Conservation (phyloP, 2,888 invertebrate species). For the Trichogramma dendrolimi region DNA sequence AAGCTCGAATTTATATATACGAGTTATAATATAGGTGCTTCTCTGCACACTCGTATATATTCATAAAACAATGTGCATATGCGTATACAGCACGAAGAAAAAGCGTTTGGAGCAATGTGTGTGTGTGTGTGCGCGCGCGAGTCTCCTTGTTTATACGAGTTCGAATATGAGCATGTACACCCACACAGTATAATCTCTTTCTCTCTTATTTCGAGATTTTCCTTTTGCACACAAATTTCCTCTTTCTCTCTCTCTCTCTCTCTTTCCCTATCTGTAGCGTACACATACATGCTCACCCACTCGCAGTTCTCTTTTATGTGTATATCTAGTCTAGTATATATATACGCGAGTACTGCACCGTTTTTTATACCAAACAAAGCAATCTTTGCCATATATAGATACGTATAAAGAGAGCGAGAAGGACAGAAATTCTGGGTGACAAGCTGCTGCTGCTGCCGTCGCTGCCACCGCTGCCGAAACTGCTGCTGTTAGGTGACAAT, state of each 20-base stretch:
- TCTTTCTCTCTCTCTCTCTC: slow-evolving; percentile 1
- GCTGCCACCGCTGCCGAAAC: slow-evolving; percentile 15
- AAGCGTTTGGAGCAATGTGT: no score
- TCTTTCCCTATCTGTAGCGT: slow-evolving; percentile 4
- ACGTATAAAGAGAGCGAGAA: slow-evolving; percentile 14
- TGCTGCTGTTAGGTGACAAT: slow-evolving; percentile 49
- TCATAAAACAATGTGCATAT: no score
- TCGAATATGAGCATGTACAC: no score
- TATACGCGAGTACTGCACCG: slow-evolving; percentile 15
- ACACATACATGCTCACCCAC: not conserved
- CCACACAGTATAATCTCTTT: not conserved
- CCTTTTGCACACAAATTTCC: not conserved
- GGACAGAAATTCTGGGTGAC: slow-evolving; percentile 33
- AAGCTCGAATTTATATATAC: no score
- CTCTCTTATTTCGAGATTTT: not conserved
- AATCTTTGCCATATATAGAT: slow-evolving; percentile 34
- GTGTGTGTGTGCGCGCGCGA: not conserved
- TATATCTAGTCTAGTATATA: no score
- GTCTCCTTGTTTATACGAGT: no score
- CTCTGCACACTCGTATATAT: no score
- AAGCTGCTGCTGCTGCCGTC: slow-evolving; percentile 31
- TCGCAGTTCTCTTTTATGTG: no score
- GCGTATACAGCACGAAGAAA: no score
- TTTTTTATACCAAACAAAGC: slow-evolving; percentile 49
- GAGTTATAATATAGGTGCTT: no score